Evolutionary conservation across 2,797 vertebrate species (phyloP).

Genomic region (Thunnus albacares): DNA sequence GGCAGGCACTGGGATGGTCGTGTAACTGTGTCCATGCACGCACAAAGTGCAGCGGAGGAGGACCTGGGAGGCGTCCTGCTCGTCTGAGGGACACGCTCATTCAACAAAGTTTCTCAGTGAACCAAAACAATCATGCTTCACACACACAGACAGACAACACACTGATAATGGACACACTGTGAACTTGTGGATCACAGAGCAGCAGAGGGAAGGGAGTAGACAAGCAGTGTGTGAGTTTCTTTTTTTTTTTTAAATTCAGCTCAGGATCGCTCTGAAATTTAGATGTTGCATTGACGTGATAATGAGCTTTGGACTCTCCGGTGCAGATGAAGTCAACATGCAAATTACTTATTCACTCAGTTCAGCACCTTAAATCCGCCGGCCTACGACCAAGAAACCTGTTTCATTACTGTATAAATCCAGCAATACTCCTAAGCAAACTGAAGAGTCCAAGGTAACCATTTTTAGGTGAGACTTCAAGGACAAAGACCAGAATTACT

Average conservation of each 20-base stretch:
- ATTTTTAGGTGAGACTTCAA: conserved; percentile 35
- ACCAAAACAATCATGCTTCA: conserved; percentile 79
- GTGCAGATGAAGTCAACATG: conserved; percentile 30
- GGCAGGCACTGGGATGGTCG: conserved; percentile 60
- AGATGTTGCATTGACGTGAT: conserved; percentile 19
- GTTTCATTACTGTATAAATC: not conserved
- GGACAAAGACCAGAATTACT: conserved; percentile 26
- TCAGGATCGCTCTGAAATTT: not conserved
- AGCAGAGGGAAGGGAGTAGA: conserved; percentile 17
- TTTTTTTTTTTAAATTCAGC: conserved; percentile 7
- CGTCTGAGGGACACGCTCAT: conserved; percentile 69
- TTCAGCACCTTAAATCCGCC: not conserved
- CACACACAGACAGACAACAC: conserved; percentile 77
- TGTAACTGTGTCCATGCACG: conserved; percentile 66
- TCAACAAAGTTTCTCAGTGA: conserved; percentile 68
- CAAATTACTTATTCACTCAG: not conserved
- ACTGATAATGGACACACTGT: conserved; percentile 63
- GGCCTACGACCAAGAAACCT: not conserved
- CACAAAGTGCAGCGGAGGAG: conserved; percentile 60
- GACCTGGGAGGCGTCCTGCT: conserved; percentile 55
- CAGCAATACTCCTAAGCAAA: conserved; percentile 12
- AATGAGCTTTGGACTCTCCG: conserved; percentile 13
- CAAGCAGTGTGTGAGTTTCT: conserved; percentile 6
- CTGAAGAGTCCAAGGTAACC: conserved; percentile 4
- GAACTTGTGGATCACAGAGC: conserved; percentile 36